phyloP scores from a whole-genome alignment of 1,140 invertebrate genomes.

The Phthorimaea operculella region DNA sequence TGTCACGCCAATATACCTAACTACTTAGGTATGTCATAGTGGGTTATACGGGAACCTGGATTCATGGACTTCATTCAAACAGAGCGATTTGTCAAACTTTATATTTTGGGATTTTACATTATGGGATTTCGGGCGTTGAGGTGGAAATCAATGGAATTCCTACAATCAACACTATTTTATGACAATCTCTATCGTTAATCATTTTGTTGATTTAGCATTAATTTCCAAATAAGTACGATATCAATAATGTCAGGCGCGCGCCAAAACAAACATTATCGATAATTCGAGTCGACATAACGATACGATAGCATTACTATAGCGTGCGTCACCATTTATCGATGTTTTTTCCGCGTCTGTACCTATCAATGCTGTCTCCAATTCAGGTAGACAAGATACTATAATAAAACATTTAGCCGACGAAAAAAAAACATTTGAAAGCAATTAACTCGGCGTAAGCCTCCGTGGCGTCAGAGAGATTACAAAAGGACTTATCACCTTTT shows the following conservation, averaged over 20 bases:
- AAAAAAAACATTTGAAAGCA: conserved; percentile 54
- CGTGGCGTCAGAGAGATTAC: conserved; percentile 62
- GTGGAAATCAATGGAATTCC: too few relatives aligned
- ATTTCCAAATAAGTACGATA: conserved; percentile 6
- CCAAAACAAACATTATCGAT: conserved; percentile 13
- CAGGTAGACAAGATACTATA: conserved; percentile 56
- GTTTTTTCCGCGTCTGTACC: conserved; percentile 25
- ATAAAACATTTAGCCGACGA: conserved; percentile 50
- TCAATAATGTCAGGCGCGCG: conserved; percentile 12
- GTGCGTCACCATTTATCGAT: conserved; percentile 31
- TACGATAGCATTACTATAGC: conserved; percentile 22
- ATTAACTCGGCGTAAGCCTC: conserved; percentile 55
- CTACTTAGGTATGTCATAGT: too few relatives aligned
- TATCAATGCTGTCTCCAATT: conserved; percentile 42
- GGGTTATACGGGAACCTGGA: too few relatives aligned
- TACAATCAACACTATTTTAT: too few relatives aligned
- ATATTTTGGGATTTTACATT: too few relatives aligned
- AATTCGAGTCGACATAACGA: background rate
- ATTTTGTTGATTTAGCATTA: background rate
- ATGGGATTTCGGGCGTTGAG: too few relatives aligned
- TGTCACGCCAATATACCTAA: too few relatives aligned
- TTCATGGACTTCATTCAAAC: too few relatives aligned
- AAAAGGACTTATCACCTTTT: conserved; percentile 60
- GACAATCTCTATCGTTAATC: background rate
- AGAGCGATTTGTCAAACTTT: too few relatives aligned